phyloP scores from a whole-genome alignment of 2,888 invertebrate species.

The Pasiphila rectangulata region DNA sequence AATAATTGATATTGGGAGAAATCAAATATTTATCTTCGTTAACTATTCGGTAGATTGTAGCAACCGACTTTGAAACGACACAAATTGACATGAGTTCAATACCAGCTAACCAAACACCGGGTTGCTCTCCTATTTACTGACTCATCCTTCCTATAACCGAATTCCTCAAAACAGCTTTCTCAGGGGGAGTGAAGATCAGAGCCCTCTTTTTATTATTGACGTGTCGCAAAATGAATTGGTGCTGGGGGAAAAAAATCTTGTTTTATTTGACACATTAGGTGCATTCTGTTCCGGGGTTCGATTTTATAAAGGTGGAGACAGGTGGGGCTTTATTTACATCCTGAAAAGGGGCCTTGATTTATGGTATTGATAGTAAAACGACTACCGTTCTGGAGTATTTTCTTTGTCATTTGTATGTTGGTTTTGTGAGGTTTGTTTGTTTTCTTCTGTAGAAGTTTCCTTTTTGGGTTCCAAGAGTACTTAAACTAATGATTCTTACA shows the following conservation, averaged over 20 bases:
- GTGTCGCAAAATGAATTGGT: conserved; percentile 71
- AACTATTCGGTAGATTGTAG: too few relatives aligned
- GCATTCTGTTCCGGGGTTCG: conserved; percentile 28
- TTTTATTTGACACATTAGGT: conserved; percentile 64
- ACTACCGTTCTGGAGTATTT: neutral
- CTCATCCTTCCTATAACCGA: conserved; percentile 24
- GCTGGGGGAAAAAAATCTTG: conserved; percentile 59
- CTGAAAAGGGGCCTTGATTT: conserved; percentile 14
- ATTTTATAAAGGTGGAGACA: conserved; percentile 32
- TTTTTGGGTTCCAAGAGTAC: too few relatives aligned
- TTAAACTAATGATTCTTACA: too few relatives aligned
- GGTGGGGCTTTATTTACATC: conserved; percentile 21
- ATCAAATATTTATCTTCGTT: too few relatives aligned
- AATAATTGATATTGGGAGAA: too few relatives aligned
- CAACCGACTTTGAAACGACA: neutral
- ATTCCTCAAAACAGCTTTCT: conserved; percentile 54
- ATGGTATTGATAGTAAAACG: conserved; percentile 6
- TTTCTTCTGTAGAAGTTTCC: too few relatives aligned
- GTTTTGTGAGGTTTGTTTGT: neutral
- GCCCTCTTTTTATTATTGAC: conserved; percentile 68
- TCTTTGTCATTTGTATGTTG: conserved; percentile 1
- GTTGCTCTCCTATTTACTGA: conserved; percentile 20
- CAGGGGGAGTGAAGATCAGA: conserved; percentile 60
- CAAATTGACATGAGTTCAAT: conserved; percentile 7
- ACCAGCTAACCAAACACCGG: conserved; percentile 19